Evolutionary conservation across 2,888 invertebrate species (phyloP).

Genomic region (Dasysyrphus tricinctus): DNA sequence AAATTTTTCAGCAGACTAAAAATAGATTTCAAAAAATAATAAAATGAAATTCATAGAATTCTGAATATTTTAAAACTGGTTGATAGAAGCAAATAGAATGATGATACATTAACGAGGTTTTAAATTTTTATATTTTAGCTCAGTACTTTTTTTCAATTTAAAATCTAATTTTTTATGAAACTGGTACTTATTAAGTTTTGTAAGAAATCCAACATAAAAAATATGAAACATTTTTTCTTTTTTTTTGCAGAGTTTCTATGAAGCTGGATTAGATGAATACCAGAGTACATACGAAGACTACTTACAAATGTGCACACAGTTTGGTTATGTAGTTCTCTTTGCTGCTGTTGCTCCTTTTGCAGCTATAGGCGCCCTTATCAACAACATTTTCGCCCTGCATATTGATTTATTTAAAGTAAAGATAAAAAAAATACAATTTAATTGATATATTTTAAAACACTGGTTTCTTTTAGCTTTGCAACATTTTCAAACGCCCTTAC

Average conservation of each 20-base stretch:
- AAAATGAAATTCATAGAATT: too few species aligned
- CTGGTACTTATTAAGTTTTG: too few species aligned
- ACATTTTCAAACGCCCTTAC: constrained; percentile 88
- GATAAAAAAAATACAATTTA: not conserved
- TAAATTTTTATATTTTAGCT: too few species aligned
- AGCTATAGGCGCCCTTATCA: constrained; percentile 89
- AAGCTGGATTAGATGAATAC: constrained; percentile 88
- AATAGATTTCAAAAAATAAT: too few species aligned
- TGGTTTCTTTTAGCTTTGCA: constrained; percentile 84
- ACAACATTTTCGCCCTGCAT: constrained; percentile 90
- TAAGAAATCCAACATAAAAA: too few species aligned
- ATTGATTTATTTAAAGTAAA: constrained; percentile 88
- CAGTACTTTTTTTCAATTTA: too few species aligned
- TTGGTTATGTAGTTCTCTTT: constrained; percentile 91
- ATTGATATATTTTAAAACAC: not conserved
- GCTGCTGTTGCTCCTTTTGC: constrained; percentile 91
- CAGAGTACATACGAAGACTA: constrained; percentile 91
- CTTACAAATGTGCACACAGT: constrained; percentile 91
- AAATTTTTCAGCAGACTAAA: too few species aligned
- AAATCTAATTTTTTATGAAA: too few species aligned
- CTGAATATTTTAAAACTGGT: too few species aligned
- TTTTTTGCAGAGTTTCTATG: constrained; percentile 81
- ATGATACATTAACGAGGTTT: too few species aligned
- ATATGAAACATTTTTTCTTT: not conserved
- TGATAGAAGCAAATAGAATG: too few species aligned